Evolutionary conservation across 1,140 invertebrate species (phyloP).

Genomic region (Harpegnathos saltator): DNA sequence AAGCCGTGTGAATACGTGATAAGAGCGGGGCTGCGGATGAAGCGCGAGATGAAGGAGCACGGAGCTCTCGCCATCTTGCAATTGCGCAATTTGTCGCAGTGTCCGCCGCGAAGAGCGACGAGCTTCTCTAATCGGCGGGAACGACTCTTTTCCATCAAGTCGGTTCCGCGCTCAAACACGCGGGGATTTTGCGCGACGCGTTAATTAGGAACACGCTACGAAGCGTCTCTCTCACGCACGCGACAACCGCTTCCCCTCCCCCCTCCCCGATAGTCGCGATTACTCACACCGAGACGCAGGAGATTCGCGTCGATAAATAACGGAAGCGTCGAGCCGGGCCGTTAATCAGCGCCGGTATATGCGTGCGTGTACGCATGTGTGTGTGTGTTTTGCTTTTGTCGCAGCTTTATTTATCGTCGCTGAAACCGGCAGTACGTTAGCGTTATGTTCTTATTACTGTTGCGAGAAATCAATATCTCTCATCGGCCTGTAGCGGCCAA

Average conservation of each 20-base stretch:
- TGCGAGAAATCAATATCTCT: constrained; percentile 53
- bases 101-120: neutral
- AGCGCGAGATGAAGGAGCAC: no score
- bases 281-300: neutral
- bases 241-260: no score
- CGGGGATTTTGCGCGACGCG: neutral
- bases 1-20: no score
- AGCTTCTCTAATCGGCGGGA: neutral
- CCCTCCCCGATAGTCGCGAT: no score
- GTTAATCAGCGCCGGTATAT: constrained; percentile 30
- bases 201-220: neutral
- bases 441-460: constrained; percentile 43
- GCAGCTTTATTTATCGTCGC: constrained; percentile 40
- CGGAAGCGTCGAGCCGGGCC: constrained; percentile 4
- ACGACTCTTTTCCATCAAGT: neutral
- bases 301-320: constrained; percentile 47
- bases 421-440: constrained; percentile 23
- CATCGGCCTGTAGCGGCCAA: constrained; percentile 31
- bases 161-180: neutral
- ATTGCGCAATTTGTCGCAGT: neutral
- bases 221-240: neutral
- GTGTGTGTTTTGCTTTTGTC: constrained; percentile 12
- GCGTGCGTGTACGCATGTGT: no score
- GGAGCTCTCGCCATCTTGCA: no score
- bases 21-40: no score